A percentile compares a stretch with the other conserved stretches of the same genome.
These are phyloP conservation scores for Macquaria australasica DNA, from an alignment of 2,113 vertebrate species.

Conservation along the genomic window DNA sequence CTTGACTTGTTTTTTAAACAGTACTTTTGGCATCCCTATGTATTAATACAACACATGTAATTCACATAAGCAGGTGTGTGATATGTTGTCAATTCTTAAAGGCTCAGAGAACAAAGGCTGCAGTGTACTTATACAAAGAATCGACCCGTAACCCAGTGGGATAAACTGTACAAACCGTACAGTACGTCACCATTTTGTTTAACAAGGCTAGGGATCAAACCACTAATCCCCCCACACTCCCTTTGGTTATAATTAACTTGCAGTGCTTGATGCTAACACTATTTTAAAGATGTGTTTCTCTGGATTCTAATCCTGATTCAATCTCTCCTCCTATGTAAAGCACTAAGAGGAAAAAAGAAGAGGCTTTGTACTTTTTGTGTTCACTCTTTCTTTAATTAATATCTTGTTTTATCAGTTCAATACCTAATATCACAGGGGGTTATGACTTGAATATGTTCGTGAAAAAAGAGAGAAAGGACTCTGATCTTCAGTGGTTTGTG, in stretches of 20 bases:
- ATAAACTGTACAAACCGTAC: constrained; percentile 67
- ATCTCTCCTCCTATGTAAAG: constrained; percentile 32
- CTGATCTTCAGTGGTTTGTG: not conserved
- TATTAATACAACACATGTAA: constrained; percentile 19
- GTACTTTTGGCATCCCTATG: not conserved
- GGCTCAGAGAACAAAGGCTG: constrained; percentile 50
- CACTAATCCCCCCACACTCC: constrained; percentile 87
- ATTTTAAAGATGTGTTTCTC: constrained; percentile 69
- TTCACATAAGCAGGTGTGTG: constrained; percentile 38
- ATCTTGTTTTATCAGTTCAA: constrained; percentile 17
- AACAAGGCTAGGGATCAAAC: constrained; percentile 86
- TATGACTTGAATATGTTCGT: constrained; percentile 10
- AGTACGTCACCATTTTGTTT: constrained; percentile 65
- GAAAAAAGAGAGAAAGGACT: not conserved
- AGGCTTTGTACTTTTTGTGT: constrained; percentile 29
- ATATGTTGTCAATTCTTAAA: constrained; percentile 23
- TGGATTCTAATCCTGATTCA: constrained; percentile 61
- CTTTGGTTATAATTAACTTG: constrained; percentile 72
- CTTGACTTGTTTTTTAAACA: not conserved
- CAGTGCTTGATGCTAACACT: constrained; percentile 55
- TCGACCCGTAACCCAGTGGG: constrained; percentile 56
- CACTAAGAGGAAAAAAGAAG: constrained; percentile 8
- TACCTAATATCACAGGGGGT: constrained; percentile 17
- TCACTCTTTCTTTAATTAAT: constrained; percentile 8
- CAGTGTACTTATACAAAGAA: constrained; percentile 21